Base-by-base conservation (phyloP, 2,113 vertebrate species). In the Apistogramma diplotaenia region DNA sequence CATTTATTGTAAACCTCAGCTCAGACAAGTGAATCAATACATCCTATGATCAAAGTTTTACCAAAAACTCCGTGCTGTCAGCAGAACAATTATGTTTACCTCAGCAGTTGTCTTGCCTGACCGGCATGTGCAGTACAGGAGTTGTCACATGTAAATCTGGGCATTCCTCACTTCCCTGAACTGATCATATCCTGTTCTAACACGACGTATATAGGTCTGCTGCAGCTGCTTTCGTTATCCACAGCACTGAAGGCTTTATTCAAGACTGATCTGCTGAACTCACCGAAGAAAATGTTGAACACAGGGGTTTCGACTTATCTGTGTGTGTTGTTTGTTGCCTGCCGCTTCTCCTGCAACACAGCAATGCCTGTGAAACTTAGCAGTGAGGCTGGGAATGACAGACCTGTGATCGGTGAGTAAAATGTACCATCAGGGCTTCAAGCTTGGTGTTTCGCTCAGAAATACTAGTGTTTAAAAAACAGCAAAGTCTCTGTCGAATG, bases 321-420 rank as follows among this genome's bases (percentile, higher is more conserved):
- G 8, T 84, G 35, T 35, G n/a, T n/a, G n/a, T 51, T 92, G 67
- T 6, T 87, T 73, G 49, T 84, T 21, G 23, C 61, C 2, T 58
- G 74, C 11, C 87, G 78, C 57, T 23, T 87, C 53, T 51, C 65
- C 29, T 81, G 46, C 78, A 70, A 75, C 71, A 49, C 27, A 73
- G 78, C 85, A 35, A n/a, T 85, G 80, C 89, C 88, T 4, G 49
- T 73, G 73, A n/a, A 13, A 11, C 6, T 27, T 31, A 55, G 8
- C 18, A 72, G 56, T 53, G 43, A 78, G 43, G 29, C 77, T 43
- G 8, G 60, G 29, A 95, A 94, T 54, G 54, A 94, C 85, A 91
- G 93, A 82, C 93, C 94, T 13, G 89, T 94, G 61, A 93, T 94
- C 1, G 94, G 94, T 95, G 37, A 88, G 93, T 87, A 13, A 31